A percentile compares a stretch with the other conserved stretches of the same genome.
phyloP scores from a whole-genome alignment of 2,113 vertebrate species.

The Pedetes capensis region DNA sequence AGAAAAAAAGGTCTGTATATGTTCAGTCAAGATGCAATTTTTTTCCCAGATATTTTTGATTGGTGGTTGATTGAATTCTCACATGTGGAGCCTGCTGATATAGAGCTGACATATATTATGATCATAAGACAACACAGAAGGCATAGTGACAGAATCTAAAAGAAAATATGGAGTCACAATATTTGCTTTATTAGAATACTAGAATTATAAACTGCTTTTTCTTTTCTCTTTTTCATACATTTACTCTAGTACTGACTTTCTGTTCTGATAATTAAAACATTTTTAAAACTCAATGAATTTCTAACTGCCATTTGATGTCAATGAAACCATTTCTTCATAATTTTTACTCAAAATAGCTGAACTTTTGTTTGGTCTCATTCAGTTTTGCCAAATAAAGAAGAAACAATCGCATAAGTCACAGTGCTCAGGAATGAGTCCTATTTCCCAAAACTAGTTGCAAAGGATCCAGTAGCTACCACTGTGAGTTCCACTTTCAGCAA shows the following conservation, averaged over 20 bases:
- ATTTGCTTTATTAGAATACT: background rate
- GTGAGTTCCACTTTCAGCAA: background rate
- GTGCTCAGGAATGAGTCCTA: background rate
- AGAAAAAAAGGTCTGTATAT: background rate
- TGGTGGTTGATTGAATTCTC: background rate
- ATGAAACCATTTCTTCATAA: background rate
- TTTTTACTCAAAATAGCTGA: background rate
- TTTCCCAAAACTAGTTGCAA: background rate
- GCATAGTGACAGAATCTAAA: background rate
- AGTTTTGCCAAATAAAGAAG: background rate
- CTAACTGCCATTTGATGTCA: background rate
- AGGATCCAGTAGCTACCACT: background rate
- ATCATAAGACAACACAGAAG: background rate
- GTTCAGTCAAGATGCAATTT: background rate
- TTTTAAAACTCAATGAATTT: conserved; percentile 1
- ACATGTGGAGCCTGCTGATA: background rate
- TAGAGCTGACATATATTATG: background rate
- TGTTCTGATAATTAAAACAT: background rate
- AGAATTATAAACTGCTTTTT: background rate
- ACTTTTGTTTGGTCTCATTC: background rate
- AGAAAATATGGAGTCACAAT: background rate
- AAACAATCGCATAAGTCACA: background rate
- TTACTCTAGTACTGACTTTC: background rate
- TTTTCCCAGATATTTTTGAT: background rate
- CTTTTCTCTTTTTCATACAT: background rate